Evolutionary conservation across 2,797 vertebrate genomes (phyloP), one percentile per base, ranked within the genome.

Genomic region (Pangasius djambal): DNA sequence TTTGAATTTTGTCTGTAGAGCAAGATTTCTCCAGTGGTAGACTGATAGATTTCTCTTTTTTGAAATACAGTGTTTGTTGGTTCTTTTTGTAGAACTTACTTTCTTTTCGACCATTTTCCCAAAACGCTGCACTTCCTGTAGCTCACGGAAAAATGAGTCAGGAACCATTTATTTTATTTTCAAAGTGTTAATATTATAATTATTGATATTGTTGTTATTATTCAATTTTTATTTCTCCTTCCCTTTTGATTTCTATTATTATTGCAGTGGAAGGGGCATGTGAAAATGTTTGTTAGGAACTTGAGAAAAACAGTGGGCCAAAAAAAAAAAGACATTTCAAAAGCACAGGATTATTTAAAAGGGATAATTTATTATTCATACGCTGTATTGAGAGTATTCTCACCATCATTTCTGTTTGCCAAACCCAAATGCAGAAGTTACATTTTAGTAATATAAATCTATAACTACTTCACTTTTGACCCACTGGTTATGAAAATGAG

Each of bases 11-110:
- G 91, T 93, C 92, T 93, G 89, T 93, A 69, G 94, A 94, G 93
- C 88, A 87, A 91, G 89, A 93, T 92, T 92, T 91, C 89, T 92
- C 81, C 95, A 93, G 93, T 57, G 81, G 74, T 93, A 91, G 83
- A 92, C 86, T 12, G 63, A 87, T 94, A 93, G 94, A 89, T 91
- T 89, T 88, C 85, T 92, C 61, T 81, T 87, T 92, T 89, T 89
- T 91, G 59, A 87, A 89, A 91, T 67, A 89, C 75, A 86, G 52
- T 88, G 88, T 92, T 90, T 91, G 86, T 89, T 89, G 89, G 90
- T 95, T 95, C 90, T 92, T 91, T 95, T 94, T 91, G 89, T 90
- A 92, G 92, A 77, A 84, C 86, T 87, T 93, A 18, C 37, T 94
- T 94, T 92, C 63, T 91, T 89, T 88, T 88, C 63, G 70, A 91